phyloP scores from a whole-genome alignment of 2,888 invertebrate species.

The Zele albiditarsus region DNA sequence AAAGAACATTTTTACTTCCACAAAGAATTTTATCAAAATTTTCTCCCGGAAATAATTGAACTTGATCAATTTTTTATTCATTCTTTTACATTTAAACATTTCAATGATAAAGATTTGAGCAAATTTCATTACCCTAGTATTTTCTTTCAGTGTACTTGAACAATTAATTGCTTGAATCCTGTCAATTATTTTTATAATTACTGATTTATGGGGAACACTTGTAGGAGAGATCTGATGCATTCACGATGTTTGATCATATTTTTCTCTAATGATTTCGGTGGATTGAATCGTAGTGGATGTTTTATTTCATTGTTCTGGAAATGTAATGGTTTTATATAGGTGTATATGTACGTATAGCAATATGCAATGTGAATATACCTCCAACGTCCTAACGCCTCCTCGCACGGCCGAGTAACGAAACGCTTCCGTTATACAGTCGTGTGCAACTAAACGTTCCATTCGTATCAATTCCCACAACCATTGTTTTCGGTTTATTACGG shows the following conservation, averaged over 20 bases:
- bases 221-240: not conserved
- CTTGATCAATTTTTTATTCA: no score
- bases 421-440: conserved; percentile 36
- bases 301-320: not conserved
- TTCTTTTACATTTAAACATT: no score
- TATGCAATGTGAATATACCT: conserved; percentile 12
- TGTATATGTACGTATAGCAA: not conserved
- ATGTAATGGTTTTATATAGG: not conserved
- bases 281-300: not conserved
- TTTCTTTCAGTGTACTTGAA: no score
- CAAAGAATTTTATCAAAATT: no score
- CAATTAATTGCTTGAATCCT: no score
- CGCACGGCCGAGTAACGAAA: conserved; percentile 30
- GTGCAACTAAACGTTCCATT: conserved; percentile 53
- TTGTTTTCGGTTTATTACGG: conserved; percentile 59
- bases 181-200: no score
- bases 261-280: not conserved
- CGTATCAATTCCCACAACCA: conserved; percentile 57
- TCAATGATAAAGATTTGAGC: no score
- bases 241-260: not conserved
- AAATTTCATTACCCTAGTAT: no score
- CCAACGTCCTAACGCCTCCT: conserved; percentile 28
- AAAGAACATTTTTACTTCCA: no score
- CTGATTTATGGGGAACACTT: not conserved
- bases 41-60: no score